These are phyloP conservation scores for Cuculus canorus DNA, from an alignment of 2,797 vertebrate genomes.

Conservation along the genomic window DNA sequence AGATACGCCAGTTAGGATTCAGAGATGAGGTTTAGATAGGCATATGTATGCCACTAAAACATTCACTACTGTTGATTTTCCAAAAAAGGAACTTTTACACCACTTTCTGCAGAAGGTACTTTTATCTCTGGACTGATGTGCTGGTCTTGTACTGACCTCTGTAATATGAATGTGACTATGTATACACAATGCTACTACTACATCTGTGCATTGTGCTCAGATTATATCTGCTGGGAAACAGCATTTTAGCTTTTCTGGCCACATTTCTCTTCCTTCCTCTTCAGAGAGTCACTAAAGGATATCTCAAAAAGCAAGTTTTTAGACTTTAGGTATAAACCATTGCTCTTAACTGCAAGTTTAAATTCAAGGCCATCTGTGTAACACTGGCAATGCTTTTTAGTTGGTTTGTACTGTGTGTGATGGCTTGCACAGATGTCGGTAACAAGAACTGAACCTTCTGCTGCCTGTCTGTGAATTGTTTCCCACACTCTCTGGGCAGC, in stretches of 20 bases:
- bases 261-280: not conserved
- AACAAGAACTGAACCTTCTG: not conserved
- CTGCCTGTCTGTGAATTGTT: not conserved
- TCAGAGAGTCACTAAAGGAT: not conserved
- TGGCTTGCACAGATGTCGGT: not conserved
- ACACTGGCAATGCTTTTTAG: not conserved
- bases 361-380: not conserved
- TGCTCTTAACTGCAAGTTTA: not conserved
- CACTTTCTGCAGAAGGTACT: not conserved
- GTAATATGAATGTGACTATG: not conserved
- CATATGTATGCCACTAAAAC: not conserved
- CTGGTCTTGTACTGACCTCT: not conserved
- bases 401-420: not conserved
- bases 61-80: not conserved
- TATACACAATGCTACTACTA: not conserved
- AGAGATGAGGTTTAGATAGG: not conserved
- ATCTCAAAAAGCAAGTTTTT: not conserved
- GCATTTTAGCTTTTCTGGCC: not conserved
- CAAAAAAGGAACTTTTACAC: not conserved
- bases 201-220: not conserved
- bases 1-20: not conserved
- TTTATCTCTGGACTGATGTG: not conserved
- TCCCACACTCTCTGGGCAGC: not conserved
- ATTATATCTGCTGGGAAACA: not conserved
- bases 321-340: not conserved